Base-by-base conservation (phyloP, 64 coral and sea anemone species). In the Acropora yongei region DNA sequence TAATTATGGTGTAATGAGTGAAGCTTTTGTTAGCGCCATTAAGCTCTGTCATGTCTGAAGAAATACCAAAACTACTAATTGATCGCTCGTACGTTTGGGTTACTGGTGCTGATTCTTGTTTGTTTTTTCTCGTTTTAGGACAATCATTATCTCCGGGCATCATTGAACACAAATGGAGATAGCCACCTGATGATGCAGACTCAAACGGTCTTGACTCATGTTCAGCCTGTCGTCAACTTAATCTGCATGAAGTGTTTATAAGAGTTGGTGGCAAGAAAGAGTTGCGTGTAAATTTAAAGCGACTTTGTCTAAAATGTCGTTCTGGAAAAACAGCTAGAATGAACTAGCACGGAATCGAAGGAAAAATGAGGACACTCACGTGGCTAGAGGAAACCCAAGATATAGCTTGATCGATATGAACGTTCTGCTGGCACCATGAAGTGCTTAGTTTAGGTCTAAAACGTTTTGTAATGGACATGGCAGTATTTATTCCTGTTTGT, bases 51-150 rank as follows among this genome's bases (percentile, higher is more conserved):
- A 30, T 30, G 30, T 30, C 30, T 30, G 30, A 30, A 30, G 30
- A 30, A 30, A 30, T 30, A 30, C 30, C 30, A 30, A 30, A 30
- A 30, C 30, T 30, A 30, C 30, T 55, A 55, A 55, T 10, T 55
- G 6, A 55, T 5, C 10, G 6, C 50, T 3, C 50, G 5, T 76
- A 0, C 5, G 1, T 41, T 3, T 8, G 2, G 3, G 5, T 20
- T 82, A 42, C 30, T 44, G 8, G 40, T 63, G 12, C 16, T 47
- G 18, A 11, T 49, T 0, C 4, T 18, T 6, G 41, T 6, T 68
- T 20, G 68, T 71, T 85, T 85, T 19, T 85, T 85, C 9, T 85
- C 65, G 46, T 49, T 71, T 16, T 17, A 85, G 82, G 82, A 47
- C 82, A 71, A 12, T 49, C 82, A 3, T 14, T 49, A 42, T 12